phyloP scores from a whole-genome alignment of 2,797 vertebrate genomes.

The Cossypha polioptera region DNA sequence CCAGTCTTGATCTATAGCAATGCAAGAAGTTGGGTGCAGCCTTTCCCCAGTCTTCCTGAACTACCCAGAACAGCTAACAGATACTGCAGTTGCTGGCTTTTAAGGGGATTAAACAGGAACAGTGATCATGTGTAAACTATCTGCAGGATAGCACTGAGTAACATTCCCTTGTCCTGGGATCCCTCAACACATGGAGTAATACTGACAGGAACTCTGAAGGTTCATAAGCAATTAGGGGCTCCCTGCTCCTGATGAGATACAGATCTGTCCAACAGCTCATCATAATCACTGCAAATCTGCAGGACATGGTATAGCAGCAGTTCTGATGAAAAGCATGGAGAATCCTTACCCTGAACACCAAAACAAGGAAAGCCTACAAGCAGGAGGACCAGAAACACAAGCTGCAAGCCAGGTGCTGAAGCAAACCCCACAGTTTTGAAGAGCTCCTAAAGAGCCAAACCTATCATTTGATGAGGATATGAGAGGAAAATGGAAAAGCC shows the following conservation, averaged over 20 bases:
- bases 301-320: neutral
- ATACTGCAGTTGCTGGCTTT: neutral
- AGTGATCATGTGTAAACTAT: rapidly evolving
- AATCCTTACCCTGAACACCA: neutral
- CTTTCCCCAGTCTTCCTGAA: neutral
- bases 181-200: neutral
- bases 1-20: neutral
- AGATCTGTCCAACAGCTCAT: neutral
- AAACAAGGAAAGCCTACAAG: neutral
- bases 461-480: neutral
- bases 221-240: neutral
- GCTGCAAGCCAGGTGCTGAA: neutral
- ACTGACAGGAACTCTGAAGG: neutral
- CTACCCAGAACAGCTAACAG: neutral
- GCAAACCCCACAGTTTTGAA: neutral
- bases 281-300: neutral
- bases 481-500: neutral
- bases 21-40: neutral
- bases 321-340: neutral
- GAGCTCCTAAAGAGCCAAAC: neutral
- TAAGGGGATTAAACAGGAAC: neutral
- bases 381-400: neutral
- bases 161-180: neutral
- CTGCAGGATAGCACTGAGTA: neutral
- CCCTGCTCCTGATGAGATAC: neutral